phyloP scores from a whole-genome alignment of 2,888 invertebrate species.

The Hirtodrosophila histrioides region DNA sequence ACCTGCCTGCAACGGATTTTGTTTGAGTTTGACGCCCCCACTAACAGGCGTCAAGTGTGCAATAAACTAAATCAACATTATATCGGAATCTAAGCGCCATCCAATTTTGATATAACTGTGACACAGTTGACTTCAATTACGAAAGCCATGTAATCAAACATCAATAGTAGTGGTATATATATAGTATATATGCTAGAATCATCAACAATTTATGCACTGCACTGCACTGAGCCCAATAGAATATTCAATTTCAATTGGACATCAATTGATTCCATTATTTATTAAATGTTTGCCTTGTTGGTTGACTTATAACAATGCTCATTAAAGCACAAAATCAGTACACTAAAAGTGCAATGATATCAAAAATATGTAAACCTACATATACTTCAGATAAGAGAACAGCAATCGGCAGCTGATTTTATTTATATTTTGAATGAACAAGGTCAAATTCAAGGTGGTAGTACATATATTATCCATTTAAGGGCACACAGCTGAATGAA shows the following conservation, averaged over 20 bases:
- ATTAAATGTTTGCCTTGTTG: conserved; percentile 17
- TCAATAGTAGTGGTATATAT: no score
- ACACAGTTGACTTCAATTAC: no score
- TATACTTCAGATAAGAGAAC: not conserved
- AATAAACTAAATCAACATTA: conserved; percentile 53
- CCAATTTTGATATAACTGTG: conserved; percentile 4
- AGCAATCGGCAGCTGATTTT: conserved; percentile 1
- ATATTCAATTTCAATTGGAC: conserved; percentile 16
- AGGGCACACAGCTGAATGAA: conserved; percentile 7
- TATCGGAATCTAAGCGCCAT: conserved; percentile 31
- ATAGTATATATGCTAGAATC: conserved; percentile 7
- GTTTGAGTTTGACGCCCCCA: conserved; percentile 13
- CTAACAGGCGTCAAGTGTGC: conserved; percentile 42
- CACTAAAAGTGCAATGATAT: not conserved
- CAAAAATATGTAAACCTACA: not conserved
- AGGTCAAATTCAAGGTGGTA: conserved; percentile 16
- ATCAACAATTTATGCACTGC: conserved; percentile 8
- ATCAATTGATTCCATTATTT: conserved; percentile 10
- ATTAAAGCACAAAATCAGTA: no score
- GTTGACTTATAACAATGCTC: no score
- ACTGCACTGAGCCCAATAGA: not conserved
- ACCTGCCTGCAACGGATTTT: conserved; percentile 19
- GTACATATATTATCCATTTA: not conserved
- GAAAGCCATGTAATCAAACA: no score
- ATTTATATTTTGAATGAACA: not conserved